These are phyloP conservation scores for Phyllotreta striolata DNA, from an alignment of 2,888 invertebrate genomes.

Conservation along the genomic window DNA sequence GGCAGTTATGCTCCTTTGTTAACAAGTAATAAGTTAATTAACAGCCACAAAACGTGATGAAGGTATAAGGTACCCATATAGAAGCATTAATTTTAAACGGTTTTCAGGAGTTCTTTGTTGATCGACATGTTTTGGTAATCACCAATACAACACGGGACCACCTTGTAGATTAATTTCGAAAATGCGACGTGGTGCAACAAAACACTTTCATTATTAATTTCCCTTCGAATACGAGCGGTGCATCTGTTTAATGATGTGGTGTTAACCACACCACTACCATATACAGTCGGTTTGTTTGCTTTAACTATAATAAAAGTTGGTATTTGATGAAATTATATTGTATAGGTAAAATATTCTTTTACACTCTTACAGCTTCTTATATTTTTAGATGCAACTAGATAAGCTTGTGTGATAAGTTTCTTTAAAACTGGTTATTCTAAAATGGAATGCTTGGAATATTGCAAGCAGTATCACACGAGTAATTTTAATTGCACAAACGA, in stretches of 20 bases:
- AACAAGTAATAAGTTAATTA: conserved; percentile 1
- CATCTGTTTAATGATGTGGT: conserved; percentile 39
- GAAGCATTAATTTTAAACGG: conserved; percentile 23
- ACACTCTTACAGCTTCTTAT: no score
- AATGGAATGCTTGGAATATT: not conserved
- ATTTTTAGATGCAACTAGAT: no score
- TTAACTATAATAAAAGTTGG: conserved; percentile 27
- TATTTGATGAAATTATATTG: no score
- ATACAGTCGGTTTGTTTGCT: conserved; percentile 32
- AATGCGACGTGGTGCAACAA: conserved; percentile 27
- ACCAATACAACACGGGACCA: conserved; percentile 16
- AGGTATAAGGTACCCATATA: not conserved
- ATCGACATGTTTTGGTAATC: conserved; percentile 15
- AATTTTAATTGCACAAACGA: conserved; percentile 37
- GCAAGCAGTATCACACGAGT: conserved; percentile 32
- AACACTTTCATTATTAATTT: conserved; percentile 35
- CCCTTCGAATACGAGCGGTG: conserved; percentile 20
- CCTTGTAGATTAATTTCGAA: conserved; percentile 25
- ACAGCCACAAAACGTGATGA: not conserved
- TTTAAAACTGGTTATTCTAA: no score
- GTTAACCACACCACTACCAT: conserved; percentile 11
- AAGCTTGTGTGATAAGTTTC: no score
- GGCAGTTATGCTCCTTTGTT: not conserved
- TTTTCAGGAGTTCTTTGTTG: conserved; percentile 19
- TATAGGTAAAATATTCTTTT: no score